Base-by-base conservation (phyloP, 1,140 invertebrate species). In the Adelges cooleyi region DNA sequence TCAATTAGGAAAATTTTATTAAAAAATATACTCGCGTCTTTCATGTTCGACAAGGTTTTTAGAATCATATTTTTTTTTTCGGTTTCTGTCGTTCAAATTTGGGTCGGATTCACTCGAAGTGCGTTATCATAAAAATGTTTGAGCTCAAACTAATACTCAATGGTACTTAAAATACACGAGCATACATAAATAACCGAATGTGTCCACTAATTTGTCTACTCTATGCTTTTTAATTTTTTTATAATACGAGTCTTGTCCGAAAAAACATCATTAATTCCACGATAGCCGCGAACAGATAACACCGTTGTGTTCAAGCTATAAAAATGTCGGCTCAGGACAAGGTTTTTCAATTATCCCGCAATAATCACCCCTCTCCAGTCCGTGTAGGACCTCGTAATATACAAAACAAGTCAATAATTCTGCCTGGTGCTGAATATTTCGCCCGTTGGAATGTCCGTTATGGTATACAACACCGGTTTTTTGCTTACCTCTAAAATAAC, bases 381-480 rank as follows among this genome's bases (percentile, higher is more conserved):
- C 27, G 29, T 25, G 46, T 48, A 25, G 23, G 40, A 27, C 23
- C 40, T 23, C 54, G 29, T 59, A 59, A 59, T 59, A 59, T 46
- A 59, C 54, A 59, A 59, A 62, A 62, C 56, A 42, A 62, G 42
- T 46, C 40, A 62, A 46, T 27, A 46, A 48, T 29, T 48, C 56
- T 62, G 56, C 33, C 42, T 17, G 42, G 56, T 62, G 56, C 56
- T 62, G 56, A 62, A 62, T 62, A 62, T 62, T 62, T 62, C 56
- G 56, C 56, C 40, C 10, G 42, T 44, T 25, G 54, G 54, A 59
- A 59, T 59, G 54, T 62, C 56, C 40, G 25, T n/a, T n/a, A 62
- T 42, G 23, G 42, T 29, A 36, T 46, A 15, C 29, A 13, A 18
- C 18, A 62, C 56, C 18, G 23, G 56, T 62, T 46, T 48, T 42